Base-by-base conservation (phyloP, 1,140 invertebrate species). In the Drosophila busckii region DNA sequence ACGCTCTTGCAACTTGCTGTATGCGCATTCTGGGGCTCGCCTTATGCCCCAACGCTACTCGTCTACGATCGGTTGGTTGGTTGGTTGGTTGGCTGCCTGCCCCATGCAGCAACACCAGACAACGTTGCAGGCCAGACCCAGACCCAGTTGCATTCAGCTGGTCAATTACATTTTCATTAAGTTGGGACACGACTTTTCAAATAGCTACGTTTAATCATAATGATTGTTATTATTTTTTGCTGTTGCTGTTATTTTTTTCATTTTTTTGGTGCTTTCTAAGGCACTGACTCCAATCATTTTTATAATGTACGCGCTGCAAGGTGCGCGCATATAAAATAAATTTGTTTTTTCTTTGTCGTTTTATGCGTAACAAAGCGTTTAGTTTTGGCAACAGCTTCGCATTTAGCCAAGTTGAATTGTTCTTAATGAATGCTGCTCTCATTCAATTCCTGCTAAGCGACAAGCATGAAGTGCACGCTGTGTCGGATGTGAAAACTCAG, bases 131-230 rank as follows among this genome's bases (percentile, higher is more conserved):
- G 15, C 35, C 2, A 17, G n/a, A 23, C 8, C 10, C 10, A 44
- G 42, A 25, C 49, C 40, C 66, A 50, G 61, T 58, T 55, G 53
- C 63, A 73, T 64, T 84, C 61, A n/a, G 69, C 62, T 84, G 68
- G 61, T 65, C 80, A 84, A 84, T 84, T 84, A 84, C 80, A 84
- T 84, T 84, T 84, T 84, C 78, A 84, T 84, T 84, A 84, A 84
- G 69, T 84, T 84, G 71, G 80, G 68, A 84, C 80, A 84, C 80
- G 80, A 84, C 71, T 84, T 84, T 80, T 70, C 65, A 65, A 84
- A 84, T 73, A 70, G 61, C 80, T 64, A 50, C 80, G 66, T 84
- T 84, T 84, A 80, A 84, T 84, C 80, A 84, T 84, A 84, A 84
- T 84, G 80, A 84, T 84, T 84, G 71, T 84, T 84, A 84, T 84